These are phyloP conservation scores for Euplagia quadripunctaria DNA, from an alignment of 2,888 invertebrate species.

Conservation along the genomic window DNA sequence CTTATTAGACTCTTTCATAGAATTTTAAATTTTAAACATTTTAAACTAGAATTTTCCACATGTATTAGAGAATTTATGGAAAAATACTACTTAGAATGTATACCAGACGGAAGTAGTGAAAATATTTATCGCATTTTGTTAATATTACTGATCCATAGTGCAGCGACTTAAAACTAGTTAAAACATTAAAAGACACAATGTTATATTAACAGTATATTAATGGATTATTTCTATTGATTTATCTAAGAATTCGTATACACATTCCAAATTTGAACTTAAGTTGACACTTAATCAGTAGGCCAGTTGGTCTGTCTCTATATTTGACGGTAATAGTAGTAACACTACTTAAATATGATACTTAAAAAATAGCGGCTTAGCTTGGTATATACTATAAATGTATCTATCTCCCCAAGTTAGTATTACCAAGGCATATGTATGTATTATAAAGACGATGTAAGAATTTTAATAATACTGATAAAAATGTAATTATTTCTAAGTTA, in stretches of 20 bases:
- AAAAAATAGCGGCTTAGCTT: constrained; percentile 7
- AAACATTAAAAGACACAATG: not conserved
- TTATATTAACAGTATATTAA: not conserved
- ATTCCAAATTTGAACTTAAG: constrained; percentile 11
- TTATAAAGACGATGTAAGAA: not conserved
- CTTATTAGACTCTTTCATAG: not conserved
- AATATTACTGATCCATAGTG: not conserved
- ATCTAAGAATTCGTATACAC: not conserved
- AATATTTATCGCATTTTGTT: not conserved
- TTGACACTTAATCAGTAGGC: constrained; percentile 11
- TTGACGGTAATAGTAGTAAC: constrained; percentile 7
- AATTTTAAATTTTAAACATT: not conserved
- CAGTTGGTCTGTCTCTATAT: constrained; percentile 10
- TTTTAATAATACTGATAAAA: not conserved
- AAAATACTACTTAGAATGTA: too few relatives aligned
- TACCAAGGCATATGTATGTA: not conserved
- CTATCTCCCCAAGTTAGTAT: constrained; percentile 15
- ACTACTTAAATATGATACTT: constrained; percentile 1
- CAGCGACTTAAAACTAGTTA: not conserved
- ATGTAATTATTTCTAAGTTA: not conserved
- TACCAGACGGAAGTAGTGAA: not conserved
- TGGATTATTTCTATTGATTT: not conserved
- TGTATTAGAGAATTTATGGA: not conserved
- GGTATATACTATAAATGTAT: constrained; percentile 1
- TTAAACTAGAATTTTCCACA: not conserved